Percentiles rank a stretch among this genome's conserved stretches.
Conservation (phyloP, 2,888 invertebrate genomes). For the Drosophila basisetae region DNA sequence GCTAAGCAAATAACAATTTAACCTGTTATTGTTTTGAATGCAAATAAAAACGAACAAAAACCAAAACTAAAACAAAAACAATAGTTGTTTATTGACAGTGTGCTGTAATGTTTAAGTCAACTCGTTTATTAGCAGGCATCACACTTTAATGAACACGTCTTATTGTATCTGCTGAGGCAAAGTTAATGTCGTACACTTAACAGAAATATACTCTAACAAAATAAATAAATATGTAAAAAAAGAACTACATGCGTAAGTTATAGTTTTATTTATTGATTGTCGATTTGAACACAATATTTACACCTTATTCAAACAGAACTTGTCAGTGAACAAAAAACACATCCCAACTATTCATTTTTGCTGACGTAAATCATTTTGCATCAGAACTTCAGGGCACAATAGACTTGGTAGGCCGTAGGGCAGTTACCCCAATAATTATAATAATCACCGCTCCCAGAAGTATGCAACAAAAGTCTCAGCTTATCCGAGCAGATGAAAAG, state of each 20-base stretch:
- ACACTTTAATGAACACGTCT: constrained; percentile 32
- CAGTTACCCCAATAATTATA: too few relatives aligned
- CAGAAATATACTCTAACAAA: constrained; percentile 42
- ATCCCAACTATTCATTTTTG: neutral
- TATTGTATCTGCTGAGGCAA: constrained; percentile 45
- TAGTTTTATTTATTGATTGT: neutral
- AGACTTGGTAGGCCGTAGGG: too few relatives aligned
- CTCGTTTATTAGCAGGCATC: constrained; percentile 28
- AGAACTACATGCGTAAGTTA: neutral
- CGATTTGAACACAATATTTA: neutral
- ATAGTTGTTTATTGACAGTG: constrained; percentile 26
- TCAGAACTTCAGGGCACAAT: too few relatives aligned
- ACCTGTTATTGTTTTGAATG: constrained; percentile 37
- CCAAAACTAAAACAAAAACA: neutral
- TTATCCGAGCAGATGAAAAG: too few relatives aligned
- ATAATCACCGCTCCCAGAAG: neutral
- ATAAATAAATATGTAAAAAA: constrained; percentile 31
- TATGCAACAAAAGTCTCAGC: constrained; percentile 8
- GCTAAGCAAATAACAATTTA: constrained; percentile 36
- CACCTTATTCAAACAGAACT: neutral
- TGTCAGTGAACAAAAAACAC: neutral
- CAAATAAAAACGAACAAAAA: neutral
- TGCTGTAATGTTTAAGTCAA: constrained; percentile 39
- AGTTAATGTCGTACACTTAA: constrained; percentile 42
- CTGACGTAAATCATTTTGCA: neutral